Evolutionary conservation across 2,888 invertebrate species (phyloP), one percentile per base, ranked within the genome.

Genomic region (Oscheius sp.): DNA sequence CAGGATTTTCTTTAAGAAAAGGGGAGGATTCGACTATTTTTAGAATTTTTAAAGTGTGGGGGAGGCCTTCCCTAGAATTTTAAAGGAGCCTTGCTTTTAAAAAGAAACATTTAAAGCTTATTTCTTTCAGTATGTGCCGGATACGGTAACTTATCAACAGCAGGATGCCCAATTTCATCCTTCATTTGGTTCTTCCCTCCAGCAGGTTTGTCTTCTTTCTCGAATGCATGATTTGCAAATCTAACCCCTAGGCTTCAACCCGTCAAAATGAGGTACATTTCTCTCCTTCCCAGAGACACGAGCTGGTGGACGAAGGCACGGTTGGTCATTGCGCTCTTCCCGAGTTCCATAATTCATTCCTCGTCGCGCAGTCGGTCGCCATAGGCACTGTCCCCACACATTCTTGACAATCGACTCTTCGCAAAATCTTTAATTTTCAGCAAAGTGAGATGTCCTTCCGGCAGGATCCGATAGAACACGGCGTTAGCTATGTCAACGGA

Each of bases 391-490:
- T n/a, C 55, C 6, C 34, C n/a, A 8, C n/a, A 34, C 31, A 34
- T 55, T 15, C 42, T 55, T 55, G 34, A 20, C 34, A 34, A 52
- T 52, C 27, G 52, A 52, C 52, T 52, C 29, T 27, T 52, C 37
- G 5, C 31, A 34, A 34, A 34, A 33, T 20, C 10, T 20, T 27
- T 12, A 17, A 34, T 34, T 61, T 61, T 61, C 61, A 61, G 61
- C 61, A 61, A 27, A 45, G 45, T 1, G 61, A 61, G 31, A 61
- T 61, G 61, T 61, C 61, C 5, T 45, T 61, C n/a, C 42, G 45
- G 6, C 45, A 45, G 5, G 61, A 61, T 61, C 17, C 29, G 6
- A 31, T 15, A 10, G 29, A 61, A 31, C 31, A 25, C 27, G 61
- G 42, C 1, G 58, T 58, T 1, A 58, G 25, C n/a, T 58, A 58